Conservation (phyloP, 2,888 invertebrate species). For the Neria commutata region DNA sequence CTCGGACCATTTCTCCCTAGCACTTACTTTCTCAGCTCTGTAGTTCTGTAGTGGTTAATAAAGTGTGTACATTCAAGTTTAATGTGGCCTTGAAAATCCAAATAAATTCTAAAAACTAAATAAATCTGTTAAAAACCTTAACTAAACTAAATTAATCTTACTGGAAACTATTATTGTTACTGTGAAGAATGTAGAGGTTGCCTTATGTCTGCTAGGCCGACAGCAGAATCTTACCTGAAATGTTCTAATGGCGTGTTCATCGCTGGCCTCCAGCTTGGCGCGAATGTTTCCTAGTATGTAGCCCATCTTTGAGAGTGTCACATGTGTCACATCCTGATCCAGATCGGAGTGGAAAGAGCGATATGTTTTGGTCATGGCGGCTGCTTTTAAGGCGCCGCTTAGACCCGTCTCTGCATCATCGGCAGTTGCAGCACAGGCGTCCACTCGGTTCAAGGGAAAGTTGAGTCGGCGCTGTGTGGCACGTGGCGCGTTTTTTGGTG, state of each 20-base stretch:
- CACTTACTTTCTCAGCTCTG: constrained; percentile 67
- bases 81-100: too few relatives aligned
- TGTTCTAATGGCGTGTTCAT: constrained; percentile 47
- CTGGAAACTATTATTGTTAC: too few relatives aligned
- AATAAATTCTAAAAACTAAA: background rate
- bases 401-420: constrained; percentile 4
- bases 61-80: too few relatives aligned
- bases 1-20: constrained; percentile 86
- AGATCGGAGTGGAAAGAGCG: constrained; percentile 56
- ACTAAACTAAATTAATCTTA: too few relatives aligned
- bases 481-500: constrained; percentile 41
- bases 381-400: background rate
- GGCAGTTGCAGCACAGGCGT: too few relatives aligned
- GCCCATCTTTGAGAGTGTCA: constrained; percentile 54
- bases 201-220: too few relatives aligned
- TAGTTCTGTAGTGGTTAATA: too few relatives aligned
- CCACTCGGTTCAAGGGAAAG: constrained; percentile 44
- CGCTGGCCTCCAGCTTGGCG: constrained; percentile 53
- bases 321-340: constrained; percentile 57
- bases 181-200: too few relatives aligned
- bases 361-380: constrained; percentile 45
- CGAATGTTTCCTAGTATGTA: constrained; percentile 56
- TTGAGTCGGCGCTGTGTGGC: constrained; percentile 44
- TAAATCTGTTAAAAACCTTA: background rate
- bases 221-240: constrained; percentile 57